A percentile compares a stretch with the other conserved stretches of the same genome.
Evolutionary conservation across 1,140 invertebrate genomes (phyloP).

Genomic region (Proctacanthus coquilletti): DNA sequence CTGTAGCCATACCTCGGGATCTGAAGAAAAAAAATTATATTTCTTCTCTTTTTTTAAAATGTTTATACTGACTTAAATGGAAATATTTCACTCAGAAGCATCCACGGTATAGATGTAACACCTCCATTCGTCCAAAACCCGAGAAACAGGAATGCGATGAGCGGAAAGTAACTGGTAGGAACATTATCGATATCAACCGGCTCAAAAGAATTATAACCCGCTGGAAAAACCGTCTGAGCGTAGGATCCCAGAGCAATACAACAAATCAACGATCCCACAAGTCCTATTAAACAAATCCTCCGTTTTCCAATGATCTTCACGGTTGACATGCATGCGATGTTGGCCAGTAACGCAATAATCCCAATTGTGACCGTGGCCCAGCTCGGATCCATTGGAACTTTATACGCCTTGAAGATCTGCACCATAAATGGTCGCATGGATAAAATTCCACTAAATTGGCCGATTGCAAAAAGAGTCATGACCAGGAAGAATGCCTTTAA

Average conservation of each 20-base stretch:
- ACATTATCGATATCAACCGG: neutral
- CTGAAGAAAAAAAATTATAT: conserved; percentile 20
- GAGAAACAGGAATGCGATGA: conserved; percentile 9
- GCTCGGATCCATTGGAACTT: conserved; percentile 31
- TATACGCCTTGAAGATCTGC: conserved; percentile 32
- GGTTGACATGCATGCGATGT: conserved; percentile 10
- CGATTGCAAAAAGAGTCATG: conserved; percentile 34
- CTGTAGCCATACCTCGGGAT: conserved; percentile 38
- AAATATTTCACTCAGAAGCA: conserved; percentile 34
- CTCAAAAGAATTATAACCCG: conserved; percentile 4
- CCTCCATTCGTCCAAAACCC: conserved; percentile 9
- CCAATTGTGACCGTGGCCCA: conserved; percentile 25
- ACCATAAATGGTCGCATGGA: conserved; percentile 28
- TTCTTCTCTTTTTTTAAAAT: neutral
- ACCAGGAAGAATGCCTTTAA: conserved; percentile 33
- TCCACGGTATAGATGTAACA: conserved; percentile 28
- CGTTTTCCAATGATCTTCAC: conserved; percentile 24
- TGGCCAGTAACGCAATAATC: conserved; percentile 3
- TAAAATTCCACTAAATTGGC: conserved; percentile 5
- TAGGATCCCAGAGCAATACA: conserved; percentile 2
- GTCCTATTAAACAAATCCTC: conserved; percentile 30
- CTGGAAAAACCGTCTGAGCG: neutral
- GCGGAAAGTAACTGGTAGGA: conserved; percentile 7
- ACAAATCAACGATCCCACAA: conserved; percentile 1
- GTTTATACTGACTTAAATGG: conserved; percentile 15